phyloP scores from a whole-genome alignment of 2,113 vertebrate species.

The Chlamydotis undulata region DNA sequence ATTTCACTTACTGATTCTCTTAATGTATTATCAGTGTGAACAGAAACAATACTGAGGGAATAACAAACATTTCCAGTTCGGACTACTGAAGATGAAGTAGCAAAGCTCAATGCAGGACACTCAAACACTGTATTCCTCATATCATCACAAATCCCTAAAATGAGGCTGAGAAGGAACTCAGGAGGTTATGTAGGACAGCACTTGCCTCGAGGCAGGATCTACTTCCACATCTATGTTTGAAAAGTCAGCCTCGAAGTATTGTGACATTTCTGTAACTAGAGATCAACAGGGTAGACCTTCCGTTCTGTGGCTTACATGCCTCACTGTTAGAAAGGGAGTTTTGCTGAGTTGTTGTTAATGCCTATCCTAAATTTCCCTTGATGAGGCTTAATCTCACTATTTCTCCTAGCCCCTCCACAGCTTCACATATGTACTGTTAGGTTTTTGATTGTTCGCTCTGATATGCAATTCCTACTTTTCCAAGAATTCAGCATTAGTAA shows the following conservation, averaged over 20 bases:
- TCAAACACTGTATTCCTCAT: neutral
- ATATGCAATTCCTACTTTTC: neutral
- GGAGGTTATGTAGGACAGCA: neutral
- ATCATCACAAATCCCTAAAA: neutral
- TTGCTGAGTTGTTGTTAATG: neutral
- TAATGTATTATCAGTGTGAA: neutral
- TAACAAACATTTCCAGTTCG: neutral
- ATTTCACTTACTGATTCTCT: neutral
- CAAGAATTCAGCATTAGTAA: neutral
- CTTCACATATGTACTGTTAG: rapidly evolving
- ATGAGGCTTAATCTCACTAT: neutral
- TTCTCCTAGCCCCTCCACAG: neutral
- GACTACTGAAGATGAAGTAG: neutral
- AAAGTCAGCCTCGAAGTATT: neutral
- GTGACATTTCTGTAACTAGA: neutral
- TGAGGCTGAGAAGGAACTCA: neutral
- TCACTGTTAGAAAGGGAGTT: neutral
- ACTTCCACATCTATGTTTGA: neutral
- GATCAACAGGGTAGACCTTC: neutral
- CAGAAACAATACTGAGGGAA: neutral
- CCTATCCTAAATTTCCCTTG: neutral
- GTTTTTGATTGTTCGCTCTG: neutral
- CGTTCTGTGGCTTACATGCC: neutral
- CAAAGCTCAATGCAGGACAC: neutral
- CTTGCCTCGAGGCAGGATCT: neutral